A percentile compares a stretch with the other conserved stretches of the same genome.
These are phyloP conservation scores for Drosophila peninsularis DNA, from an alignment of 2,888 invertebrate species.

Conservation along the genomic window DNA sequence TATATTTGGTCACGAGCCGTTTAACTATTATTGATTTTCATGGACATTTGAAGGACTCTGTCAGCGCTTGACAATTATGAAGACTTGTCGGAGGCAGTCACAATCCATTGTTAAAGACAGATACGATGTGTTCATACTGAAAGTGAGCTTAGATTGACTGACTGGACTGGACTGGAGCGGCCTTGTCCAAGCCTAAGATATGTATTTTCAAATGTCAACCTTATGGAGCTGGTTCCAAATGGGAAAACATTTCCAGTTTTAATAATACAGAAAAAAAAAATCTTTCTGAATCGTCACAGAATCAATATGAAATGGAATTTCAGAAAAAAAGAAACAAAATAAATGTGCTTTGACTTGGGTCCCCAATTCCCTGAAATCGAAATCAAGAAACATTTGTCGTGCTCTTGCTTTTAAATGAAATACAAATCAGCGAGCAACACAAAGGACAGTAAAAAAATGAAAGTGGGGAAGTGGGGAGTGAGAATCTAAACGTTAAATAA, in stretches of 20 bases:
- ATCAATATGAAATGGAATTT: conserved; percentile 19
- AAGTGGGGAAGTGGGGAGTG: conserved; percentile 35
- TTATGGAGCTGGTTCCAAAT: conserved; percentile 15
- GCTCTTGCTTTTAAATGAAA: conserved; percentile 68
- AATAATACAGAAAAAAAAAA: conserved; percentile 7
- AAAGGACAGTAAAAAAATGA: conserved; percentile 29
- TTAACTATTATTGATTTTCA: conserved; percentile 33
- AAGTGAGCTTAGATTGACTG: conserved; percentile 3
- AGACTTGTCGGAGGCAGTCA: conserved; percentile 1
- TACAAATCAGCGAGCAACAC: conserved; percentile 72
- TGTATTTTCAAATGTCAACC: conserved; percentile 14
- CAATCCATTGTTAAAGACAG: not conserved
- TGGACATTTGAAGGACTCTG: conserved; percentile 17
- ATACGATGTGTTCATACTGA: not conserved
- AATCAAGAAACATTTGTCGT: conserved; percentile 56
- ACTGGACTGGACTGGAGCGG: conserved; percentile 15
- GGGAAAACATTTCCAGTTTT: not conserved
- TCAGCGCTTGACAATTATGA: conserved; percentile 6
- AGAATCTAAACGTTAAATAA: conserved; percentile 66
- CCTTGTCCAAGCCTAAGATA: conserved; percentile 31
- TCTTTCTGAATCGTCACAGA: conserved; percentile 2
- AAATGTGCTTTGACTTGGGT: conserved; percentile 1
- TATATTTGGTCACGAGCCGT: conserved; percentile 12
- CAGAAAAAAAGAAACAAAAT: not conserved
- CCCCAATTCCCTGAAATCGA: conserved; percentile 41